Conservation (phyloP, 1,140 invertebrate genomes). For the Orius insidiosus region DNA sequence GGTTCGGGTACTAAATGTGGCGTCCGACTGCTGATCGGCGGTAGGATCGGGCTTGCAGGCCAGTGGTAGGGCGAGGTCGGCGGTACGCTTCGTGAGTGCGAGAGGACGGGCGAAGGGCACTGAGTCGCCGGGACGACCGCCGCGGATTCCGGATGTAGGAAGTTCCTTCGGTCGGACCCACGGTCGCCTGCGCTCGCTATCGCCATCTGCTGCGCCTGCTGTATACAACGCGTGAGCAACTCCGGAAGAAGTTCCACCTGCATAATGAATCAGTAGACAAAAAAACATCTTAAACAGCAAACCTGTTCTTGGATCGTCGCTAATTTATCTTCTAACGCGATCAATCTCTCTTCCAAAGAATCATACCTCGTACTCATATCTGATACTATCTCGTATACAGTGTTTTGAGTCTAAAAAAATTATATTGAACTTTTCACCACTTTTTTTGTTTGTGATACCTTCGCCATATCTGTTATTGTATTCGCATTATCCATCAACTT, state of each 20-base stretch:
- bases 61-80: constrained; percentile 41
- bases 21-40: constrained; percentile 46
- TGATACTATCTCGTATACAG: constrained; percentile 89
- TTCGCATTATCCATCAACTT: constrained; percentile 99
- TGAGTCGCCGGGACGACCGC: constrained; percentile 18
- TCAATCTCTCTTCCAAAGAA: constrained; percentile 69
- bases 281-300: constrained; percentile 14
- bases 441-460: constrained; percentile 61
- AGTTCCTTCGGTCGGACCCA: constrained; percentile 58
- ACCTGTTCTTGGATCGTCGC: constrained; percentile 46
- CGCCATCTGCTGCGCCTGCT: constrained; percentile 31
- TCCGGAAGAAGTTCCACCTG: constrained; percentile 69
- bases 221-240: constrained; percentile 52
- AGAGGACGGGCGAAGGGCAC: constrained; percentile 28
- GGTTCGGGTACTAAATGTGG: constrained; percentile 54
- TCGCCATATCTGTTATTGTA: constrained; percentile 98
- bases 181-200: constrained; percentile 32
- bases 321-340: constrained; percentile 74
- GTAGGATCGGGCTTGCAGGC: constrained; percentile 52
- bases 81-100: constrained; percentile 37
- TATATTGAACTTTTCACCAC: background rate
- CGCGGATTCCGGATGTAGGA: constrained; percentile 62
- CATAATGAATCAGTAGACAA: too few species aligned
- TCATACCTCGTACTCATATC: constrained; percentile 89
- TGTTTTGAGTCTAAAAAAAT: constrained; percentile 79